phyloP scores from a whole-genome alignment of 2,888 invertebrate genomes.

The Heliconius cydno region DNA sequence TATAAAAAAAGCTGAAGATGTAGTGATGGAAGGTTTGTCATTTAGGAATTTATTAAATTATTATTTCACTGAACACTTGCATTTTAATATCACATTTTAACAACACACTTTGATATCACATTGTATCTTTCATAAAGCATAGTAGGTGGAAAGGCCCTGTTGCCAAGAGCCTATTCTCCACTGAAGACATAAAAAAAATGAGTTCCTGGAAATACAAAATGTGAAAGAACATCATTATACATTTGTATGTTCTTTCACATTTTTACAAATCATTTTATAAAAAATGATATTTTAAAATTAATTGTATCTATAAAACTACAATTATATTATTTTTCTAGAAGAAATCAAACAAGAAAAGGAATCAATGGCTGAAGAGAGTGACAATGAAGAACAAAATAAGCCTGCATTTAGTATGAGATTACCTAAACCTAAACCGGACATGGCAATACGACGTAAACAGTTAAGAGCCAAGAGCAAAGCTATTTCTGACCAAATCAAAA shows the following conservation, averaged over 20 bases:
- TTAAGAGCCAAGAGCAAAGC: constrained; percentile 76
- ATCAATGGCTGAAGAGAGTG: constrained; percentile 52
- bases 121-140: no score
- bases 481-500: constrained; percentile 77
- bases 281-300: background rate
- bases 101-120: no score
- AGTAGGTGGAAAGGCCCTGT: no score
- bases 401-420: constrained; percentile 61
- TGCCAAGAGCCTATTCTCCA: no score
- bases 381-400: constrained; percentile 54
- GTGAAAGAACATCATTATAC: no score
- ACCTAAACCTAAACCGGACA: constrained; percentile 69
- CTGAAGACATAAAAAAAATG: no score
- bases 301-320: background rate
- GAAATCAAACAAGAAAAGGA: constrained; percentile 61
- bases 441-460: constrained; percentile 78
- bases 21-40: constrained; percentile 70
- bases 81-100: no score
- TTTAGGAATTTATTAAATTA: background rate
- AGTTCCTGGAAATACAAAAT: no score
- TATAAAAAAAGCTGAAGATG: constrained; percentile 78
- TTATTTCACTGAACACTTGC: no score
- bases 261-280: no score
- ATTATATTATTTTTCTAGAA: constrained; percentile 59
- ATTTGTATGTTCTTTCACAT: no score